A percentile compares a stretch with the other conserved stretches of the same genome.
Evolutionary conservation across 2,113 vertebrate species (phyloP).

Genomic region (Microcebus murinus): DNA sequence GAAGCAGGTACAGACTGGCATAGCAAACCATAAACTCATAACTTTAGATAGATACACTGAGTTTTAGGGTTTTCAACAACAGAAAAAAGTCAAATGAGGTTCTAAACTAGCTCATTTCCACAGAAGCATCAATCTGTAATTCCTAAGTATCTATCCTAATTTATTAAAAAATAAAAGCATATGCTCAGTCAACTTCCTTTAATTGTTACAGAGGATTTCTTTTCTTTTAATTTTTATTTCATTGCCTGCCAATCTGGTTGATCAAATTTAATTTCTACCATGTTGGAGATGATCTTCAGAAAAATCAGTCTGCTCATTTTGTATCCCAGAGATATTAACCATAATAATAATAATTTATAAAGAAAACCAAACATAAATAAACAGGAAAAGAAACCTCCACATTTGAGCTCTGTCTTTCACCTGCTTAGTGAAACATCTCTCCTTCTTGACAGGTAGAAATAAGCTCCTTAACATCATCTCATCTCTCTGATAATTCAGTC

Average conservation of each 20-base stretch:
- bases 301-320: slow-evolving; percentile 78
- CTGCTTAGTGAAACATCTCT: slow-evolving; percentile 72
- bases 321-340: slow-evolving; percentile 75
- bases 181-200: slow-evolving; percentile 71
- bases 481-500: slow-evolving; percentile 53
- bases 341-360: slow-evolving; percentile 56
- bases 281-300: slow-evolving; percentile 78
- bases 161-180: slow-evolving; percentile 61
- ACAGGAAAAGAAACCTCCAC: not conserved
- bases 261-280: slow-evolving; percentile 81
- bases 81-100: slow-evolving; percentile 15
- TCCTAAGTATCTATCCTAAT: slow-evolving; percentile 61
- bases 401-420: slow-evolving; percentile 74
- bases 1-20: not conserved
- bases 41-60: not conserved
- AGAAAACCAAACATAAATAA: slow-evolving; percentile 20
- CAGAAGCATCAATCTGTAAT: slow-evolving; percentile 31
- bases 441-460: slow-evolving; percentile 76
- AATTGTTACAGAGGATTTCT: slow-evolving; percentile 64
- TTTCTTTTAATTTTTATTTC: slow-evolving; percentile 60
- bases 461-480: slow-evolving; percentile 47
- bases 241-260: slow-evolving; percentile 74
- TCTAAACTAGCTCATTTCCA: not conserved
- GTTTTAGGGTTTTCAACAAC: slow-evolving; percentile 18
- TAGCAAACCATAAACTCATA: slow-evolving; percentile 43